These are phyloP conservation scores for Agraylea sexmaculata DNA, from an alignment of 1,140 invertebrate species.

Conservation along the genomic window DNA sequence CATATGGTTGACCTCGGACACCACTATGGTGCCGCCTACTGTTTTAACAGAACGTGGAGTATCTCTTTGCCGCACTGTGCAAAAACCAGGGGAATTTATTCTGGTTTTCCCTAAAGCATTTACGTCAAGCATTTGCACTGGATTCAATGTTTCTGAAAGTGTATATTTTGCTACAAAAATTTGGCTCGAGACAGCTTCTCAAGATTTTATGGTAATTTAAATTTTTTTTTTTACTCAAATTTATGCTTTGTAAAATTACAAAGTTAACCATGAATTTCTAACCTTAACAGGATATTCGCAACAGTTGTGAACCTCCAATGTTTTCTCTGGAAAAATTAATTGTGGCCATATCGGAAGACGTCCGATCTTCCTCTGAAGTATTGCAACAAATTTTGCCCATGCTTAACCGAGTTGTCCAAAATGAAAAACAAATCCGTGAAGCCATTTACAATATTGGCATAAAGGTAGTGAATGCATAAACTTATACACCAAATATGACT, in stretches of 20 bases:
- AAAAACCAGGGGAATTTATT: slow-evolving; percentile 82
- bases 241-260: no score
- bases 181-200: slow-evolving; percentile 65
- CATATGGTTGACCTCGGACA: slow-evolving; percentile 84
- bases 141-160: slow-evolving; percentile 84
- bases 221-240: slow-evolving; percentile 5
- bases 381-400: slow-evolving; percentile 46
- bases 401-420: slow-evolving; percentile 24
- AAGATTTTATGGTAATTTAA: slow-evolving; percentile 56
- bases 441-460: slow-evolving; percentile 30
- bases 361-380: slow-evolving; percentile 50
- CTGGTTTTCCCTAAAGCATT: slow-evolving; percentile 85
- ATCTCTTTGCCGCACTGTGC: slow-evolving; percentile 65
- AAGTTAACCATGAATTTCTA: no score
- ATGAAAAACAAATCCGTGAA: slow-evolving; percentile 37
- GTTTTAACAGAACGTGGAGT: slow-evolving; percentile 65
- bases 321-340: slow-evolving; percentile 81
- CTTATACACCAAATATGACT: no score
- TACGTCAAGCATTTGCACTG: slow-evolving; percentile 79
- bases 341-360: slow-evolving; percentile 64
- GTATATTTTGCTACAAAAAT: slow-evolving; percentile 81
- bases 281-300: slow-evolving; percentile 61
- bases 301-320: slow-evolving; percentile 80
- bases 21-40: slow-evolving; percentile 87
- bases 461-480: slow-evolving; percentile 22